Base-by-base conservation (phyloP, 2,888 invertebrate species). In the Choreutis nemorana region DNA sequence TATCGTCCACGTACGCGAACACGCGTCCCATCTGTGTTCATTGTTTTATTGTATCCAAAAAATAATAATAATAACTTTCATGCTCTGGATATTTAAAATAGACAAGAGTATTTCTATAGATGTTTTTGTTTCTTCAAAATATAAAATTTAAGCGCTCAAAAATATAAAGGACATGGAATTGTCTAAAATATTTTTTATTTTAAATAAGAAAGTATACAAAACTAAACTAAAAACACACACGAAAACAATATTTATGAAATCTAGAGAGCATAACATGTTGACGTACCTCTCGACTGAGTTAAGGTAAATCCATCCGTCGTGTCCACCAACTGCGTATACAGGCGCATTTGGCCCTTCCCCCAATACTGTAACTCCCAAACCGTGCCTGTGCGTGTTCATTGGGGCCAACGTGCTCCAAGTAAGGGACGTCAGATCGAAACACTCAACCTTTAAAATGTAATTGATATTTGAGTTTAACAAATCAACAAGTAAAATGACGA, bases 231-330 rank as follows among this genome's bases (percentile, higher is more conserved):
- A 4, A 7, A 20, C n/a, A 33, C 21, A 31, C 14, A 23, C 18
- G 16, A 26, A 21, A 15, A 20, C n/a, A 11, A 10, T 12, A 10
- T 23, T 3, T 2, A 2, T 4, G 12, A 22, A 20, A 6, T 18
- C 18, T 8, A 18, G 18, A n/a, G n/a, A 18, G 8, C 16, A 3
- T 18, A 5, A 18, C 5, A 26, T 30, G 46, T 25, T 25, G 10
- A 81, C 64, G 87, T 81, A 72, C 75, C 75, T 50, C 73, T 97
- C 97, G 1, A 95, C 96, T 0, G 94, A 93, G 61, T 92, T 94
- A 24, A 96, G 81, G 59, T 95, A 96, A 50, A 94, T 94, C 94
- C 94, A 94, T 10, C 94, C 96, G 63, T 97, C 96, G 56, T 96
- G 96, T 0, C 97, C 97, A 1, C 97, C 96, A 2, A 96, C 93